Conservation (phyloP, 2,113 vertebrate genomes). For the human (Homo sapiens) region GRCh38 chr13:100662001-100662500, state of each 20-base stretch:
- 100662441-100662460: neutral
- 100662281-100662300: neutral
- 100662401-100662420: neutral
- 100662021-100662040: neutral
- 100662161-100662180: accelerated
- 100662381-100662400: accelerated
- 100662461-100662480: neutral
- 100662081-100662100: neutral
- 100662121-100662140: neutral
- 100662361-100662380: neutral
- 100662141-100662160: neutral
- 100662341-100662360: accelerated
- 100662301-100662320: neutral
- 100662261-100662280: neutral
- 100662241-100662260: neutral
- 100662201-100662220: neutral
- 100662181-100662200: neutral
- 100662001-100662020: neutral
- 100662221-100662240: too few species aligned
- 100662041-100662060: neutral
- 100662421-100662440: neutral
- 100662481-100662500: neutral
- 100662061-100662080: neutral
- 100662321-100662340: neutral
- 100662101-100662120: neutral